Base-by-base conservation (phyloP, 2,113 vertebrate genomes). In the Pelusios castaneus region DNA sequence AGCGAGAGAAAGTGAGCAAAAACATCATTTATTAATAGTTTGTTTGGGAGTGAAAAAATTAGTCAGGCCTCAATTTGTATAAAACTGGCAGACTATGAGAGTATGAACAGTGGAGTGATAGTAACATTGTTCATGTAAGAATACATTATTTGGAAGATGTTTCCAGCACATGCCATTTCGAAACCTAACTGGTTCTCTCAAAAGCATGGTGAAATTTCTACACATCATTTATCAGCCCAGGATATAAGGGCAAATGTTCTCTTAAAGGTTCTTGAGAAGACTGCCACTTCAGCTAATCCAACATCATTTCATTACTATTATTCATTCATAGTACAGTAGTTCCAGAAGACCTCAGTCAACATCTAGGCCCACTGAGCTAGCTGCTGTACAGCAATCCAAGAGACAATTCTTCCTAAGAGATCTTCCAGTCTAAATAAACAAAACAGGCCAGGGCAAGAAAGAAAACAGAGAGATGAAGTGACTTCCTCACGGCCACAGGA, bases 1-100 rank as follows among this genome's bases (percentile, higher is more conserved):
- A 67, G 34, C n/a, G 54, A 55, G 54, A 13, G 14, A 55, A 67
- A 67, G 34, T 67, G 63, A 87, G 91, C 13, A 94, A 92, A 94
- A 91, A 0, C 16, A n/a, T 85, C 54, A 89, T 89, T 89, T 95
- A 81, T 82, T 84, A 94, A 89, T 91, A 87, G 56, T 27, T 93
- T 91, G 38, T 43, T 95, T 92, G 58, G 38, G 52, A 96, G 47
- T 84, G 49, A 89, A 91, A 54, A 93, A 78, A 56, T 45, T 82
- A 83, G 70, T 80, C 34, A 84, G 55, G 58, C 78, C 24, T 89
- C 86, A 81, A 83, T 92, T 92, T 90, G 55, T 85, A 31, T 76
- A 84, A 91, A 89, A 54, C 38, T 90, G 41, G 34, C 41, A 89
- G 67, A 56, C 78, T 89, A 49, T 19, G 82, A 60, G n/a, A 94